Evolutionary conservation across 2,888 invertebrate genomes (phyloP).

Genomic region (Ophion slaviceki): DNA sequence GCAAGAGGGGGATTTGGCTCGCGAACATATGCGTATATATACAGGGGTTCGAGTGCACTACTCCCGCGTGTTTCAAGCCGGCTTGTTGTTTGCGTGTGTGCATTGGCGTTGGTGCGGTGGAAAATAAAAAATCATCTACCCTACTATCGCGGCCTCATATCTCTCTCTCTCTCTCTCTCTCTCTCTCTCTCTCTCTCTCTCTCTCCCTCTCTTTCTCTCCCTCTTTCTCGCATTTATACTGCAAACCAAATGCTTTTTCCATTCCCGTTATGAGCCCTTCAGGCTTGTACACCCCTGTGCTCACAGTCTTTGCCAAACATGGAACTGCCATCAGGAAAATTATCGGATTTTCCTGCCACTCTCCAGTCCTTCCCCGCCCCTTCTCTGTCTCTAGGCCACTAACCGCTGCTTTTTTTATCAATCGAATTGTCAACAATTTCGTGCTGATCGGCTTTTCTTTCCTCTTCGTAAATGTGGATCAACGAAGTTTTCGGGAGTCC

Average conservation of each 20-base stretch:
- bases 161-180: not conserved
- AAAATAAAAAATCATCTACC: slow-evolving; percentile 43
- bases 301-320: slow-evolving; percentile 38
- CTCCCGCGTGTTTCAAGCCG: slow-evolving; percentile 43
- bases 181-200: not conserved
- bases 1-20: slow-evolving; percentile 36
- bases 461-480: not conserved
- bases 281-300: slow-evolving; percentile 29
- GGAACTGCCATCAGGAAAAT: slow-evolving; percentile 56
- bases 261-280: slow-evolving; percentile 62
- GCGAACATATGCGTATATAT: slow-evolving; percentile 26
- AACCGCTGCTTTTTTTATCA: not conserved
- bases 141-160: not conserved
- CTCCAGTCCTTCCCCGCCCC: not conserved
- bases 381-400: not conserved
- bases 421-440: not conserved
- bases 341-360: slow-evolving; percentile 44
- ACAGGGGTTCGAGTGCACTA: slow-evolving; percentile 19
- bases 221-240: slow-evolving; percentile 15
- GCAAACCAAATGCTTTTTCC: slow-evolving; percentile 49
- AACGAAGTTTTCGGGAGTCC: not conserved
- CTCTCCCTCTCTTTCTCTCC: not conserved
- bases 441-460: not conserved
- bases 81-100: slow-evolving; percentile 52
- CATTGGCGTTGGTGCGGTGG: slow-evolving; percentile 36